Base-by-base conservation (phyloP, 2,888 invertebrate species). In the Parnassius orleans region DNA sequence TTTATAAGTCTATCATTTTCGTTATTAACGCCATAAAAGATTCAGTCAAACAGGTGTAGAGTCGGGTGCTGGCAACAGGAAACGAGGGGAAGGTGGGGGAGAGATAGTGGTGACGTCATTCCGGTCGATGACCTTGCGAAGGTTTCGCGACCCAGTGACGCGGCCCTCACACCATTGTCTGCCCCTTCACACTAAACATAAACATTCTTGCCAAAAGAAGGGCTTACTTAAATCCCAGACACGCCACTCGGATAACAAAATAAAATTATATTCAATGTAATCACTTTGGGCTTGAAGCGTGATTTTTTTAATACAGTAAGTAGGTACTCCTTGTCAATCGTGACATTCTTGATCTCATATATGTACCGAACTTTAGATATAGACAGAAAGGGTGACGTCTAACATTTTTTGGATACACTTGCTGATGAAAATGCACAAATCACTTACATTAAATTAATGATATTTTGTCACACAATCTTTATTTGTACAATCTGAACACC, bases 101-200 rank as follows among this genome's bases (percentile, higher is more conserved):
- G 53, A 47, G 24, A 12, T n/a, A 19, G 24, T 24, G 24, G 12
- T 65, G 65, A 65, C 65, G 65, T 65, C 59, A 59, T 44, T 12
- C 41, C 55, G 65, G 65, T 65, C 61, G 58, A 50, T 57, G 58
- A 44, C 61, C 61, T 57, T 54, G 54, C 55, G 56, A 61, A 61
- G 61, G 61, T 61, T 52, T 51, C 61, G 60, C 61, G 61, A 61
- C 61, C 61, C 58, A 61, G 61, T 53, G 57, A 46, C 54, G 53
- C 58, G 47, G 24, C 46, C 55, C 54, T 47, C 57, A 53, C 44
- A 53, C 53, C 64, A 58, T 12, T 24, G 46, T 57, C 52, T n/a
- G 52, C 19, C 48, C 14, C 15, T 44, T 9, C 10, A 50, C 44
- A 51, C 61, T 19, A 15, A 42, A 9, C 14, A 43, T 19, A 19